Conservation (phyloP, 2,797 vertebrate genomes). For the Dendrocincla fuliginosa region DNA sequence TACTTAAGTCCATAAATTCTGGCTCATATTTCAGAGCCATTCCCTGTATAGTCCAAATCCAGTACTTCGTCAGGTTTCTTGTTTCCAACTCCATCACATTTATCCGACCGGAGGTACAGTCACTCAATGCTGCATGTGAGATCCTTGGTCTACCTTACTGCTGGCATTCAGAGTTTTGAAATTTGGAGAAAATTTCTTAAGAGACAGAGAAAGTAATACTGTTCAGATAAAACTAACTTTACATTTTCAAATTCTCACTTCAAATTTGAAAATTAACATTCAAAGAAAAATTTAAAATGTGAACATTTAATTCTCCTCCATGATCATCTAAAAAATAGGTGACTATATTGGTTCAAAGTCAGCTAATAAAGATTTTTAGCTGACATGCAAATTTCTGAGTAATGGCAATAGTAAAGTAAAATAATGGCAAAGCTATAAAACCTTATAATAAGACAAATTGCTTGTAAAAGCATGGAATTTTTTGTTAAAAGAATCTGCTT, state of each 20-base stretch:
- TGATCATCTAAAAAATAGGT: background rate
- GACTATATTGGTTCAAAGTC: background rate
- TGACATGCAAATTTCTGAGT: background rate
- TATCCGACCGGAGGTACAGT: background rate
- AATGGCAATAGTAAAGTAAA: background rate
- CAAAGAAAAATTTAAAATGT: background rate
- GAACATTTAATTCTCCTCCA: background rate
- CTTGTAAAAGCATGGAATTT: background rate
- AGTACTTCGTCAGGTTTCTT: background rate
- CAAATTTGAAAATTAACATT: background rate
- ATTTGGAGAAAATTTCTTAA: background rate
- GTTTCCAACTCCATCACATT: background rate
- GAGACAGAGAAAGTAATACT: background rate
- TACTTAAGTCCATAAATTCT: background rate
- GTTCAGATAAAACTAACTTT: background rate
- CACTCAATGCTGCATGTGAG: background rate
- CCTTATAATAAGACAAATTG: background rate
- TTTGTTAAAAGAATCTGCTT: conserved; percentile 16
- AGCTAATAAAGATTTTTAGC: background rate
- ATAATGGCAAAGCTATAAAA: background rate
- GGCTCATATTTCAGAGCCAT: background rate
- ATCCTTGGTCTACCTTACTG: background rate
- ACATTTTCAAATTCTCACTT: background rate
- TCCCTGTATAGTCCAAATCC: background rate
- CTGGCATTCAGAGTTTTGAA: background rate